A percentile compares a stretch with the other conserved stretches of the same genome.
These are phyloP conservation scores for Charadrius vociferus DNA, from an alignment of 2,113 vertebrate species.

Conservation along the genomic window DNA sequence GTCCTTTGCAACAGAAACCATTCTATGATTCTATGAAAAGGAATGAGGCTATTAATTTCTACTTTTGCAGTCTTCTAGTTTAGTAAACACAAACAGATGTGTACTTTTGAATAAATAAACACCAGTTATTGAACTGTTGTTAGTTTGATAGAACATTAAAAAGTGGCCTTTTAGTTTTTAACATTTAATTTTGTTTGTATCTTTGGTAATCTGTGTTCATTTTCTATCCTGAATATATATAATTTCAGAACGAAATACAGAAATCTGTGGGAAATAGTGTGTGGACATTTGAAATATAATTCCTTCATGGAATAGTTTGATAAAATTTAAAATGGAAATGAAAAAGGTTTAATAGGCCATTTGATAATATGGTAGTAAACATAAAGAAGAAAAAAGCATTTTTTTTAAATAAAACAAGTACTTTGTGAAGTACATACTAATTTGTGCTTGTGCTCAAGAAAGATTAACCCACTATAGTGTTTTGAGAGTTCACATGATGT, in stretches of 20 bases:
- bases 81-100: neutral
- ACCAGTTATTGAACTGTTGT: neutral
- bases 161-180: neutral
- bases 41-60: neutral
- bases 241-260: neutral
- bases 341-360: neutral
- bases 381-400: neutral
- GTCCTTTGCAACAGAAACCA: too few relatives aligned
- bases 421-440: too few relatives aligned
- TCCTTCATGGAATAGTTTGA: neutral
- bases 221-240: neutral
- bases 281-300: neutral
- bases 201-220: neutral
- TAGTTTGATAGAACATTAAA: neutral
- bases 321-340: neutral
- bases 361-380: neutral
- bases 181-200: neutral
- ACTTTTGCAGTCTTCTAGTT: neutral
- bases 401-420: neutral
- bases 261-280: neutral
- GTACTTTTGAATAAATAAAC: neutral
- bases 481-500: neutral
- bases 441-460: neutral
- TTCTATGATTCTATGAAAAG: neutral
- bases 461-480: neutral